Percentiles rank a stretch among this genome's conserved stretches.
Conservation (phyloP, 2,113 vertebrate species). For the Misgurnus mizolepis region DNA sequence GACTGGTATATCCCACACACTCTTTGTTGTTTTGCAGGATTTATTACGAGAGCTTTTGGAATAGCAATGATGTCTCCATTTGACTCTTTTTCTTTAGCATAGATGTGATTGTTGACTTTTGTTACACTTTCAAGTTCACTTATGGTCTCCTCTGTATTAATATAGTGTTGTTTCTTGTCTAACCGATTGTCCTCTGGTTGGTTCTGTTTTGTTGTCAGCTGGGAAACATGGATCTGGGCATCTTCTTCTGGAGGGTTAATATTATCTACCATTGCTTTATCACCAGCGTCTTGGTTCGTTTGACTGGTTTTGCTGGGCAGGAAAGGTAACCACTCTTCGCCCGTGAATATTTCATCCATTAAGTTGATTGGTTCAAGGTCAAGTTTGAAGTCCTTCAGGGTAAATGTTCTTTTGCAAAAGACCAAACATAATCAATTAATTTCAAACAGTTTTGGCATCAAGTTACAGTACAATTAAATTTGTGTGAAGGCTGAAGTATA, state of each 20-base stretch:
- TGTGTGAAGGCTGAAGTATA: too few relatives aligned
- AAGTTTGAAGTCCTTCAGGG: conserved; percentile 42
- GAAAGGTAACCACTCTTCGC: conserved; percentile 47
- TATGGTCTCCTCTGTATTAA: neutral
- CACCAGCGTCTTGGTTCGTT: neutral
- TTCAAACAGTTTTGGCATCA: too few relatives aligned
- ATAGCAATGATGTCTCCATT: conserved; percentile 28
- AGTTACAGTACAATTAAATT: too few relatives aligned
- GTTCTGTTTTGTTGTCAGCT: neutral
- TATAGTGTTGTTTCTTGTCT: neutral
- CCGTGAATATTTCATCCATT: conserved; percentile 52
- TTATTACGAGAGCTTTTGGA: conserved; percentile 5
- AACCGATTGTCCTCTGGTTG: conserved; percentile 18
- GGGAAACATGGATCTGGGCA: neutral
- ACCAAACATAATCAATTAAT: conserved; percentile 14
- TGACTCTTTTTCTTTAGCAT: neutral
- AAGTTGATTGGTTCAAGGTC: conserved; percentile 53
- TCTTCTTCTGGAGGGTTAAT: neutral
- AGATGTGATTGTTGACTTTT: neutral
- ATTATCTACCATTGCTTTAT: conserved; percentile 10
- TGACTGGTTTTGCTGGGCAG: conserved; percentile 20
- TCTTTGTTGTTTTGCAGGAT: neutral
- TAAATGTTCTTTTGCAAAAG: conserved; percentile 37
- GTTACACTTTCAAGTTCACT: neutral
- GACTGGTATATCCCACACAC: neutral